Percentiles rank a stretch among this genome's conserved stretches.
These are phyloP conservation scores for Lophius piscatorius DNA, from an alignment of 2,113 vertebrate genomes.

Conservation along the genomic window DNA sequence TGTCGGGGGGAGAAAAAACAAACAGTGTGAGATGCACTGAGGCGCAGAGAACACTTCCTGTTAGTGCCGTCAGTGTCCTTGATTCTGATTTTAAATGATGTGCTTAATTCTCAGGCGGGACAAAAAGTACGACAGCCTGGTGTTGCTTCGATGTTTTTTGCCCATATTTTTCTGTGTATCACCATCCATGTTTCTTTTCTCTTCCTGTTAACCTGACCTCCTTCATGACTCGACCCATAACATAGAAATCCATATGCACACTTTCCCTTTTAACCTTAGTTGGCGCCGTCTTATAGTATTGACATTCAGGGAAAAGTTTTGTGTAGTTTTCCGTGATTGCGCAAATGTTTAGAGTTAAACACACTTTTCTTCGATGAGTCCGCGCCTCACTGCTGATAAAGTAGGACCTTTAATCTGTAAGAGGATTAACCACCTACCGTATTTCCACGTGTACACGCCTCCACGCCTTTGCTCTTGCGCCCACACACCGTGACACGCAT, in stretches of 20 bases:
- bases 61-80: neutral
- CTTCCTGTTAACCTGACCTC: too few species aligned
- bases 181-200: too few species aligned
- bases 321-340: neutral
- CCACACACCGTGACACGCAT: slow-evolving; percentile 34
- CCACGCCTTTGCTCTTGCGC: slow-evolving; percentile 28
- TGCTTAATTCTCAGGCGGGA: too few species aligned
- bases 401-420: slow-evolving; percentile 79
- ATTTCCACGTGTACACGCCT: slow-evolving; percentile 54
- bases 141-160: too few species aligned
- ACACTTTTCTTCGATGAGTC: slow-evolving; percentile 59
- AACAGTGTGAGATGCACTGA: neutral
- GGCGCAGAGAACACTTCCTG: neutral
- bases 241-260: too few species aligned
- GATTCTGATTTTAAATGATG: too few species aligned
- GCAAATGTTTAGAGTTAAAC: slow-evolving; percentile 31
- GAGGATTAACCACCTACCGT: slow-evolving; percentile 72
- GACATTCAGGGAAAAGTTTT: neutral
- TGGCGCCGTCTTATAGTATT: too few species aligned
- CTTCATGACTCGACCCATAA: too few species aligned
- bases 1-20: neutral
- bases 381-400: slow-evolving; percentile 65
- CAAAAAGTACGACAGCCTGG: too few species aligned
- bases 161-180: too few species aligned
- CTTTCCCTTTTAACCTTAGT: too few species aligned